Percentiles rank a stretch among this genome's conserved stretches.
Conservation (phyloP, 2,797 vertebrate species). For the Emydoidea blandingii region DNA sequence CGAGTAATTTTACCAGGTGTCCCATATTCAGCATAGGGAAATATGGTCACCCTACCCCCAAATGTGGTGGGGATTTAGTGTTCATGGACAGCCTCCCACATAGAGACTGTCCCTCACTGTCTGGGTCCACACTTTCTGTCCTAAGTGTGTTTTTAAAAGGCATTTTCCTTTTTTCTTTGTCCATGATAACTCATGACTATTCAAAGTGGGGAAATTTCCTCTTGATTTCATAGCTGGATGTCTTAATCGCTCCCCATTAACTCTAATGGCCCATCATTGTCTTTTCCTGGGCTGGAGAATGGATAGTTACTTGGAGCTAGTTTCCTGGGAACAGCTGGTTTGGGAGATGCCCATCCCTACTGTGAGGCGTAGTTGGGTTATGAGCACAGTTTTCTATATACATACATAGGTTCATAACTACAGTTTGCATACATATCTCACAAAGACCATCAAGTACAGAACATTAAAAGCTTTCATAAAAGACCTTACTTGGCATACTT, state of each 20-base stretch:
- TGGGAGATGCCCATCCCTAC: background rate
- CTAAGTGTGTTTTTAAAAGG: too few species aligned
- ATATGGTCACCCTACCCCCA: background rate
- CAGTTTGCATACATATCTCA: too few species aligned
- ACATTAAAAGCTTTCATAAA: background rate
- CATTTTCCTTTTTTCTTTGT: too few species aligned
- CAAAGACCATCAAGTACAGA: background rate
- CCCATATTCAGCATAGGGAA: too few species aligned
- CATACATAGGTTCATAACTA: background rate
- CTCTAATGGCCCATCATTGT: background rate
- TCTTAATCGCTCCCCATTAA: too few species aligned
- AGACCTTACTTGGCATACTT: background rate
- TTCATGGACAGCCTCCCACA: background rate
- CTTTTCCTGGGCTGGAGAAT: background rate
- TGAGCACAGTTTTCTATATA: background rate
- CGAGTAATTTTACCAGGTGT: too few species aligned
- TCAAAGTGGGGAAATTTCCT: too few species aligned
- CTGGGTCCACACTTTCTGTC: too few species aligned
- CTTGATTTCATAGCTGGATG: too few species aligned
- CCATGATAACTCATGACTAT: too few species aligned
- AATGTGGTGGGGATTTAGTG: background rate
- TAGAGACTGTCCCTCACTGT: too few species aligned
- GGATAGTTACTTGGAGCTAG: too few species aligned
- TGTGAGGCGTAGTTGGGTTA: background rate
- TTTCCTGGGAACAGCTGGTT: background rate